Base-by-base conservation (phyloP, 2,888 invertebrate species). In the Drepanosiphum platanoidis region DNA sequence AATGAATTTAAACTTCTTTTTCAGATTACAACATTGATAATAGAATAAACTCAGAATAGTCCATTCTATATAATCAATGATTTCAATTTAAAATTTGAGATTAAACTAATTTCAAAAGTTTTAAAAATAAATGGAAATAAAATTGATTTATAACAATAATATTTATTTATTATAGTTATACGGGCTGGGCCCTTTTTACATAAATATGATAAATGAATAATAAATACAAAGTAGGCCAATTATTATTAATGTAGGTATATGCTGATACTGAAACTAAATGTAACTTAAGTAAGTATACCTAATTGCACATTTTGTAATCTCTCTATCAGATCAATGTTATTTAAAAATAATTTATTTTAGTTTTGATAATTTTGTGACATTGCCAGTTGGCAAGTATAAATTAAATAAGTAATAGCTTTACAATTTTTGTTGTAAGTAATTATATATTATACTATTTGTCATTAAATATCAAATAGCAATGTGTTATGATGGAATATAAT, bases 371-470 rank as follows among this genome's bases (percentile, higher is more conserved):
- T 71, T 71, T 71, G 71, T 39, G 27, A 71, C 39, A 71, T 22
- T 27, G 39, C 71, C 71, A 71, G n/a, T 42, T 71, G 71, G 71
- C 71, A 71, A 71, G 71, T 27, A 27, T 39, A 71, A 39, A 71
- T 71, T 18, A 71, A 71, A 71, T 71, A 71, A 71, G 39, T 71
- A 39, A 39, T 71, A 39, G 39, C 13, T 71, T 71, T 39, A 71
- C 70, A 71, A 58, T n/a, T 58, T 46, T 58, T 58, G n/a, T 58
- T 58, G 58, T 58, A 58, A 58, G 18, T 58, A 58, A n/a, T n/a
- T 58, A n/a, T 58, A 5, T 5, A 7, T 58, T 58, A n/a, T 58
- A 58, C 18, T 61, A n/a, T 61, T 22, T 61, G 22, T 61, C 27
- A 9, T 61, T 27, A 61, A 61, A 61, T n/a, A 61, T 27, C 9